Evolutionary conservation across 37 sponge, comb jelly and placozoan species (phyloP).

Genomic region (Aplysina aerophoba): DNA sequence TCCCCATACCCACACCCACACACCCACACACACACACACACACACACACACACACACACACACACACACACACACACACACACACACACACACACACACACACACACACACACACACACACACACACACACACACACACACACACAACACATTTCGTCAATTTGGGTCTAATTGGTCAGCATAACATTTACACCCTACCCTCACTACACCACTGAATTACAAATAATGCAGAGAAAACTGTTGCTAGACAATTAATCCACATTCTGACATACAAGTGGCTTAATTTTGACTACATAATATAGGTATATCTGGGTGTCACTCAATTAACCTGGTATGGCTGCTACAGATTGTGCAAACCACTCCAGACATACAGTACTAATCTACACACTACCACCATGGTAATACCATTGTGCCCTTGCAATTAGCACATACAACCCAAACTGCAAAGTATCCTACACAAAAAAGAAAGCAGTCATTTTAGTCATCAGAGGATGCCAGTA

Average conservation of each 20-base stretch:
- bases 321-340: not conserved
- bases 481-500: conserved; percentile 6
- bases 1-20: not conserved
- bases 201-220: no score
- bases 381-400: conserved; percentile 8
- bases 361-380: conserved; percentile 10
- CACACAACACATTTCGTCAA: conserved; percentile 91
- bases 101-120: conserved; percentile 6
- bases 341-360: not conserved
- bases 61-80: not conserved
- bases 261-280: no score
- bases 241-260: conserved; percentile 73
- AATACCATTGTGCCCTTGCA: conserved; percentile 11
- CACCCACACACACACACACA: no score
- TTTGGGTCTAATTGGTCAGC: conserved; percentile 85
- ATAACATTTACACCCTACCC: no score
- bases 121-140: conserved; percentile 86
- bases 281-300: not conserved
- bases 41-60: no score
- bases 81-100: not conserved
- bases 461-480: conserved; percentile 6
- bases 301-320: conserved; percentile 11
- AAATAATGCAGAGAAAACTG: no score
- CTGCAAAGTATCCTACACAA: not conserved
- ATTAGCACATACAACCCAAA: no score